Evolutionary conservation across 2,888 invertebrate species (phyloP), one percentile per base, ranked within the genome.

Genomic region (Hartigia nigra): DNA sequence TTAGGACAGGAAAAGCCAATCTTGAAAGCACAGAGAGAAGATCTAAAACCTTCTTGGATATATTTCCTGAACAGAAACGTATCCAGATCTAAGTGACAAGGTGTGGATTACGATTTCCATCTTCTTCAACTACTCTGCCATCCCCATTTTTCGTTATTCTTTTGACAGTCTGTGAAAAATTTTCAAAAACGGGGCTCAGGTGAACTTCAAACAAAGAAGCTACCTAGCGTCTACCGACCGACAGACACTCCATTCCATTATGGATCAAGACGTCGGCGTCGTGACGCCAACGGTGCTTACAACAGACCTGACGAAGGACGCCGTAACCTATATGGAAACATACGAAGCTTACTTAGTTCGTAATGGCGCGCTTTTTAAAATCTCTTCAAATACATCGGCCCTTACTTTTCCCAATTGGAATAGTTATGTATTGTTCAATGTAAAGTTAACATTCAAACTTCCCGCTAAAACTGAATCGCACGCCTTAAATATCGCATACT

Each of bases 1-100:
- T 75, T 75, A n/a, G 75, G 75, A n/a, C 75, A 75, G 75, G 75
- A 23, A 32, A 12, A 36, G 36, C 36, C 74, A 31, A 36, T 75
- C 36, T 75, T 36, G 35, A 72, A 72, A 72, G 72, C 72, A 12
- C 3, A 23, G 72, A n/a, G 72, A 31, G 72, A 0, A 70, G 12
- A 55, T 9, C 55, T 23, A 23, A 55, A 23, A 23, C 55, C 23
- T 55, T 23, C 23, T 5, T 55, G 55, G 55, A 55, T 55, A 55
- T 55, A 55, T 55, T 55, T 55, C 9, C 55, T 2, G 55, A 23
- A 9, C 55, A 55, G 55, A 2, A 9, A 23, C 55, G 55, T 55
- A 55, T 55, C 55, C 2, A 55, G 55, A 5, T 55, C 55, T 9
- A 9, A 23, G 23, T 55, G 55, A 55, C 55, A 55, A 55, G 55